Base-by-base conservation (phyloP, 2,113 vertebrate species). In the Mastomys natalensis region DNA sequence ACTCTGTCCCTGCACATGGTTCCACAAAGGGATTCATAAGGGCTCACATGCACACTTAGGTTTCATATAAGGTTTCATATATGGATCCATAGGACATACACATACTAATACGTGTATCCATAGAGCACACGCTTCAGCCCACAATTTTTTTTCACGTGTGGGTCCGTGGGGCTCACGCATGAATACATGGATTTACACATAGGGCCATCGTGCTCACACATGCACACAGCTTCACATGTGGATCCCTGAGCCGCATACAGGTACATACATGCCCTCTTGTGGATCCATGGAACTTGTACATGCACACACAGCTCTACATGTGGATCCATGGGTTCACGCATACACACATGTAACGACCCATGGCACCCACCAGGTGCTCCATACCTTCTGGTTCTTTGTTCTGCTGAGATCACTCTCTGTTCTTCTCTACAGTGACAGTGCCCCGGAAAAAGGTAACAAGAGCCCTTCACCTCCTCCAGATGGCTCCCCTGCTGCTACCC, bases 381-480 rank as follows among this genome's bases (percentile, higher is more conserved):
- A 1, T 8, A 7, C 66, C 34, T 31, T 22, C 40, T 29, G 31
- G 5, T 0, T 8, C n/a, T 26, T 8, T 60, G 66, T 72, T n/a
- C 1, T 48, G 29, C 53, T 26, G 51, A 29, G 70, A 26, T 34
- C 0, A 0, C 16, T 24, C 87, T 93, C 26, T 73, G 97, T 73
- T 53, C 7, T 74, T 87, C 89, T 7, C 89, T 7, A 24, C 78
- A 99, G 98, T 97, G 99, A 99, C 93, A 98, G 96, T 95, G 98
- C 97, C 58, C 97, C 98, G 95, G 98, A 94, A 9, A 98, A 99
- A 98, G 98, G 97, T 95, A 98, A 99, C 97, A 99, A 99, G 98
- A 98, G 98, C 89, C 98, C 98, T 16, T 98, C 98, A 0, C 98
- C 99, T 87, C 98, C 99, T 22, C 98, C 98, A 12, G 98, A 99